Evolutionary conservation across 92 coral and sea anemone genomes (phyloP).

Genomic region (Paramuricea clavata): DNA sequence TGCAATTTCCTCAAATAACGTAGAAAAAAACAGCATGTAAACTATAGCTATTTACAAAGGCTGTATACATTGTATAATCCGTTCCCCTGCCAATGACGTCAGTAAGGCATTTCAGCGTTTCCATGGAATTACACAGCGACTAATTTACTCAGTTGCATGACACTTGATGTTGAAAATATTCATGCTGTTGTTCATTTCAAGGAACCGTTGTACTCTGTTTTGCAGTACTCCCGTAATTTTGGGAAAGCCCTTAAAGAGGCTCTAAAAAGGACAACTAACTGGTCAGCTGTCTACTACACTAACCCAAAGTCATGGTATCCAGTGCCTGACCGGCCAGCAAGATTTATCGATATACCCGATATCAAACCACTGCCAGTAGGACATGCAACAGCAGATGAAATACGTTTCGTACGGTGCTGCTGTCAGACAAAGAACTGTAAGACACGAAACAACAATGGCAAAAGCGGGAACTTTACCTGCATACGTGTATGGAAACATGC

Average conservation of each 20-base stretch:
- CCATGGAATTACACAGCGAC: background rate
- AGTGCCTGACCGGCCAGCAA: constrained; percentile 44
- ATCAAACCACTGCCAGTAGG: constrained; percentile 32
- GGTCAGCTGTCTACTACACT: constrained; percentile 14
- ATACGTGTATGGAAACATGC: too few relatives aligned
- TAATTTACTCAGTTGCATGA: too few relatives aligned
- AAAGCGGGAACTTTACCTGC: too few relatives aligned
- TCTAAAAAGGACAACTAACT: constrained; percentile 45
- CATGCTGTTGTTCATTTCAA: constrained; percentile 70
- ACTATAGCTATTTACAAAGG: too few relatives aligned
- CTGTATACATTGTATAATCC: too few relatives aligned
- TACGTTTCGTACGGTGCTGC: too few relatives aligned
- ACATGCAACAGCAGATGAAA: background rate
- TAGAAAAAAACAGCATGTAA: too few relatives aligned
- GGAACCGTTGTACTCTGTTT: constrained; percentile 38
- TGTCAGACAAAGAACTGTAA: too few relatives aligned
- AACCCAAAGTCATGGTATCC: constrained; percentile 32
- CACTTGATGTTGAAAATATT: constrained; percentile 40
- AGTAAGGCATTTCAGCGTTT: too few relatives aligned
- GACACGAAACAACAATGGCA: too few relatives aligned
- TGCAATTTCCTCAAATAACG: too few relatives aligned
- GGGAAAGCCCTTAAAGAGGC: constrained; percentile 26
- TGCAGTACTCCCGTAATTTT: constrained; percentile 42
- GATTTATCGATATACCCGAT: constrained; percentile 49
- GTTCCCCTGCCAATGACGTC: too few relatives aligned